Evolutionary conservation across 2,797 vertebrate species (phyloP).

Genomic region (Amazona finschi): DNA sequence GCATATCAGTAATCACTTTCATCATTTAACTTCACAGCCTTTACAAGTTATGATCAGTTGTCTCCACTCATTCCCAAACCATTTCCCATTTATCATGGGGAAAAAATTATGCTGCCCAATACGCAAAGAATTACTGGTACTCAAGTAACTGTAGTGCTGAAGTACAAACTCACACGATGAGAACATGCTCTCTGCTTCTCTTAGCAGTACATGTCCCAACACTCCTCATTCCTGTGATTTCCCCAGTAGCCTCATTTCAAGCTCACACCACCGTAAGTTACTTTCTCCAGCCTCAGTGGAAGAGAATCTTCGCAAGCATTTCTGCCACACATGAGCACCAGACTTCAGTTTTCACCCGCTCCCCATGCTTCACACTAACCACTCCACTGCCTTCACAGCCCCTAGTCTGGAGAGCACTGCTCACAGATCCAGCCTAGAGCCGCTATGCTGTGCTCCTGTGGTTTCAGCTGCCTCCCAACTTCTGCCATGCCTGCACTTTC

Average conservation of each 20-base stretch:
- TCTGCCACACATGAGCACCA: fast-evolving
- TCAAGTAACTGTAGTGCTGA: not conserved
- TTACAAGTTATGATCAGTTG: not conserved
- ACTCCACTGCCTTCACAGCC: fast-evolving
- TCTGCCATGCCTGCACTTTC: not conserved
- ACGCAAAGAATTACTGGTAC: not conserved
- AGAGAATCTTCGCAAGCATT: not conserved
- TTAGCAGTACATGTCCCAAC: fast-evolving
- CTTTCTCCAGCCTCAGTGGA: not conserved
- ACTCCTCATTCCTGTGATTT: not conserved
- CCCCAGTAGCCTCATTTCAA: not conserved
- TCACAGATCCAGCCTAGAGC: not conserved
- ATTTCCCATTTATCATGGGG: not conserved
- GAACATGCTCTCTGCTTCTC: fast-evolving
- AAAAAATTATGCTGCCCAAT: not conserved
- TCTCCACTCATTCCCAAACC: not conserved
- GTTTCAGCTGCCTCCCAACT: not conserved
- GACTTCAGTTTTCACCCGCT: not conserved
- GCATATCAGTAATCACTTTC: fast-evolving
- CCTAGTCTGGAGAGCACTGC: fast-evolving
- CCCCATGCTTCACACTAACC: not conserved
- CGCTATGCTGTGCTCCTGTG: fast-evolving
- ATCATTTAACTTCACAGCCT: not conserved
- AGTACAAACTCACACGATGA: not conserved
- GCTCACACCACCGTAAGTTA: fast-evolving